A percentile compares a stretch with the other conserved stretches of the same genome.
phyloP scores from a whole-genome alignment of 2,797 vertebrate species.

The Tapirus indicus region DNA sequence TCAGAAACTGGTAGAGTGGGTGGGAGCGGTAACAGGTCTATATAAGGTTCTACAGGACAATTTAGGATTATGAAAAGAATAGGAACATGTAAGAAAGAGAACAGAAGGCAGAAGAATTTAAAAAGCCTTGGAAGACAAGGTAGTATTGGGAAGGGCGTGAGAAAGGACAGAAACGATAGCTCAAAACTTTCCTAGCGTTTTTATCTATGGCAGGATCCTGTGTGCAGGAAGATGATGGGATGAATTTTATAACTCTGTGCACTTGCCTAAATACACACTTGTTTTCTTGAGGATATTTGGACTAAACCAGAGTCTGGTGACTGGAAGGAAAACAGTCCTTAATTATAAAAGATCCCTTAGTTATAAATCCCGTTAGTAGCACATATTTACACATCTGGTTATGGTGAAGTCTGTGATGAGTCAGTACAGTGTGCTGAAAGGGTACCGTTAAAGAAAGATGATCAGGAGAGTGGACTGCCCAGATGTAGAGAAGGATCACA shows the following conservation, averaged over 20 bases:
- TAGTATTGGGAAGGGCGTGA: neutral
- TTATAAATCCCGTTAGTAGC: neutral
- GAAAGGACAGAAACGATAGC: neutral
- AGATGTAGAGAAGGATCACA: neutral
- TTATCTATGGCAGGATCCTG: neutral
- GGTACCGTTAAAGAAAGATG: neutral
- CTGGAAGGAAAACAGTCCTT: slow-evolving; percentile 38
- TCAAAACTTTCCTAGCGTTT: neutral
- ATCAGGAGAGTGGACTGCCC: neutral
- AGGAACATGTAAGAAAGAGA: neutral
- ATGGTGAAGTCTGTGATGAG: neutral
- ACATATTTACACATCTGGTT: neutral
- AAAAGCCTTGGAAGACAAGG: neutral
- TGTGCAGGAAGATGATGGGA: neutral
- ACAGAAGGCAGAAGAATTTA: neutral
- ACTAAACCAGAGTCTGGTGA: slow-evolving; percentile 21
- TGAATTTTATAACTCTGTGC: slow-evolving; percentile 9
- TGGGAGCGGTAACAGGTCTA: neutral
- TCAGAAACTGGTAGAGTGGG: slow-evolving; percentile 34
- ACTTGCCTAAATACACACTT: neutral
- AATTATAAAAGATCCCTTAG: slow-evolving; percentile 16
- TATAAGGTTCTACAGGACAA: neutral
- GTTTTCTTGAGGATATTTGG: slow-evolving; percentile 20
- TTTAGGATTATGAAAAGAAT: neutral
- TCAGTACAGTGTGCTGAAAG: neutral